Base-by-base conservation (phyloP, 2,888 invertebrate species). In the Polietes domitor region DNA sequence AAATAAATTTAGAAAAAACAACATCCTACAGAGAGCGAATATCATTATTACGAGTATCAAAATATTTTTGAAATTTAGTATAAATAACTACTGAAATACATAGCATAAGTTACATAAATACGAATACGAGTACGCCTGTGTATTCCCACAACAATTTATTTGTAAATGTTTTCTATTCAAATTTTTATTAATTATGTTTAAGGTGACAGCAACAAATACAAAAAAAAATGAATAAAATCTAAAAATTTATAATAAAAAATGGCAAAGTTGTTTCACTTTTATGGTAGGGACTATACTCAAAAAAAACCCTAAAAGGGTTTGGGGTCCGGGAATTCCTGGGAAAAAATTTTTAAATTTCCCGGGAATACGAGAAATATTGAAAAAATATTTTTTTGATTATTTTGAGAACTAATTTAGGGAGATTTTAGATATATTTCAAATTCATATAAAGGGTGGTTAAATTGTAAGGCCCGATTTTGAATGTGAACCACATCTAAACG, bases 141-240 rank as follows among this genome's bases (percentile, higher is more conserved):
- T 65, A 77, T 80, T 68, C 73, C 26, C 28, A 77, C 65, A 55
- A 76, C 7, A 81, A 70, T 70, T 83, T 58, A 58, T 83, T 83
- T 80, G 79, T 83, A 80, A 83, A 80, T 80, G 80, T 81, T 81
- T 81, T 80, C 61, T 83, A 80, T 81, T 81, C 21, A 75, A 84
- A 43, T 61, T 78, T 84, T 80, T 84, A 81, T 68, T 68, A 68
- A 43, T 80, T 75, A 65, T 65, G 71, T 81, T 77, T 78, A 81
- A 84, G 75, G 7, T 63, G 77, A 50, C 50, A 83, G 76, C 41
- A 55, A 37, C 43, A 76, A 12, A 28, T 63, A 75, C 76, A 83
- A 81, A 74, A 37, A 47, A 55, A 68, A 55, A 80, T 41, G 19
- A 70, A 83, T 53, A 75, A 70, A 43, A 73, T 74, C 2, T 58